Evolutionary conservation across 2,113 vertebrate species (phyloP), one percentile per base, ranked within the genome.

Genomic region (Myotis lucifugus): DNA sequence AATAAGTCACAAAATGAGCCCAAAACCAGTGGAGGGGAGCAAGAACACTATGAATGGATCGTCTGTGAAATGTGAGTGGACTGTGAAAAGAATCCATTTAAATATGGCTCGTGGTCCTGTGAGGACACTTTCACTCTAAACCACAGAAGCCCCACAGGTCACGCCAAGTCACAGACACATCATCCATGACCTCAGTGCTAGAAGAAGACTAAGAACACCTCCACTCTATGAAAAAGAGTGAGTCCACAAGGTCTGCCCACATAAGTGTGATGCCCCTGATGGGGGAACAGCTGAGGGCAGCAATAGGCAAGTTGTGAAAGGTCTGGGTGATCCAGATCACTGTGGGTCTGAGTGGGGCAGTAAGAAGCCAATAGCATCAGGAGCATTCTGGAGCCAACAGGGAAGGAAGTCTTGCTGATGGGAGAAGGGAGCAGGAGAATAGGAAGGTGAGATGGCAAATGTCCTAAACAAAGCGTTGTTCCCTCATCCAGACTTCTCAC

Each of bases 41-140:
- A 85, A 88, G 66, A 85, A 94, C 61, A 85, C 52, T 82, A 40
- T 54, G 88, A 95, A 78, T 56, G 11, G 27, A 85, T 27, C 14
- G 2, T 78, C 37, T 14, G 5, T 78, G 50, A 95, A 87, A 72
- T 70, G 5, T 42, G 17, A 93, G 5, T 70, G 8, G 8, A 56
- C 15, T 40, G 1, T 37, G 21, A 64, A 90, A 91, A 83, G 11
- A 25, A 69, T 67, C n/a, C 64, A 40, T 18, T n/a, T 56, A 66
- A 67, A 69, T 15, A 12, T 48, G 10, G 6, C 8, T 52, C 7
- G 1, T 27, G 14, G 18, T 17, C 27, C 27, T 52, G 2, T 12
- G 52, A 42, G 19, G 21, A 88, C 27, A 69, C n/a, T 29, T n/a
- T 69, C 59, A 90, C 29, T 46, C 59, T 74, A 70, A 59, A 95